These are phyloP conservation scores for Hemicrepidius hirtus DNA, from an alignment of 2,888 invertebrate species.

Conservation along the genomic window DNA sequence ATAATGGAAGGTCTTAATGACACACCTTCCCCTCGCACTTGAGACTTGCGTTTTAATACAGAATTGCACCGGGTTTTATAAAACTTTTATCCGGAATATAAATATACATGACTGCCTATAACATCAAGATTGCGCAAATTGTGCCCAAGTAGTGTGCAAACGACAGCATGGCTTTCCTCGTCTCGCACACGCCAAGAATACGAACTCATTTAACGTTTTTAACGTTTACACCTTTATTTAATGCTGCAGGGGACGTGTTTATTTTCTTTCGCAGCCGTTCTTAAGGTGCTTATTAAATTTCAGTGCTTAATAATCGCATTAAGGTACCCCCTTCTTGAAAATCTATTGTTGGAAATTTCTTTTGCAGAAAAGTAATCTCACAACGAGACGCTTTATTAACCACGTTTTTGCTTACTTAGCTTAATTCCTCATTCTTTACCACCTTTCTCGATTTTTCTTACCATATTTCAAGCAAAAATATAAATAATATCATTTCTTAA, in stretches of 20 bases:
- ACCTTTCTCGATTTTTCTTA: neutral
- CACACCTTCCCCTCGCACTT: conserved; percentile 58
- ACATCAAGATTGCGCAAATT: conserved; percentile 70
- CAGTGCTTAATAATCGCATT: conserved; percentile 68
- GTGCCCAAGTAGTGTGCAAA: conserved; percentile 64
- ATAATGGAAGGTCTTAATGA: conserved; percentile 72
- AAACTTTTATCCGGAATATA: conserved; percentile 68
- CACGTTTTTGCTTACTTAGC: conserved; percentile 24
- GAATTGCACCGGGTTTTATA: conserved; percentile 68
- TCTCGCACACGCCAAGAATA: conserved; percentile 52
- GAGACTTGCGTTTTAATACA: conserved; percentile 67
- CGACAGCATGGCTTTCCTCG: conserved; percentile 59
- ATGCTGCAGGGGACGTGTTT: conserved; percentile 66
- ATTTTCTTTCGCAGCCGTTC: conserved; percentile 65
- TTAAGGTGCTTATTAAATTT: conserved; percentile 70
- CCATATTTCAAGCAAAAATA: neutral
- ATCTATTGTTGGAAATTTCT: conserved; percentile 63
- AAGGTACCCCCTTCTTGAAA: conserved; percentile 60
- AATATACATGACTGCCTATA: conserved; percentile 70
- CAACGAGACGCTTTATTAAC: conserved; percentile 44
- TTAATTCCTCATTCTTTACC: conserved; percentile 23
- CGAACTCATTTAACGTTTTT: conserved; percentile 65
- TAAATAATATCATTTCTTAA: too few relatives aligned
- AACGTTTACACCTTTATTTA: conserved; percentile 70
- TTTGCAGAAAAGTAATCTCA: conserved; percentile 49